Conservation (phyloP, 2,888 invertebrate genomes). For the Tuta absoluta region DNA sequence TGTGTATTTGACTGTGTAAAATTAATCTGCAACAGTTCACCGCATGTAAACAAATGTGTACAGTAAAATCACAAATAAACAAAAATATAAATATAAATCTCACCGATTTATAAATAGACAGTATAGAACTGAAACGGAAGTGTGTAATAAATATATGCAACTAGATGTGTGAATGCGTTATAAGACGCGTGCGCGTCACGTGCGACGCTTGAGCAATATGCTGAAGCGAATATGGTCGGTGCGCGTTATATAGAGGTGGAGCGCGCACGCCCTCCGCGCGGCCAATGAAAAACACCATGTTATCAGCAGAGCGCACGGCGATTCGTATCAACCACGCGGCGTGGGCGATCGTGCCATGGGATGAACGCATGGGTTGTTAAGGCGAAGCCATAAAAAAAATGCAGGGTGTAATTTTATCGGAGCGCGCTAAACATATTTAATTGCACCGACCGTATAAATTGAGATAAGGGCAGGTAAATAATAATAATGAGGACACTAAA, state of each 20-base stretch:
- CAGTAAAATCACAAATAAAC: neutral
- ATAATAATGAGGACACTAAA: too few relatives aligned
- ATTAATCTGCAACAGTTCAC: slow-evolving; percentile 30
- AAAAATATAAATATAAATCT: slow-evolving; percentile 7
- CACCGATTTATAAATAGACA: slow-evolving; percentile 19
- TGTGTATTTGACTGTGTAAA: slow-evolving; percentile 40
- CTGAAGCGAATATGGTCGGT: slow-evolving; percentile 40
- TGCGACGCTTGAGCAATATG: slow-evolving; percentile 54
- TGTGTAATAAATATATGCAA: neutral
- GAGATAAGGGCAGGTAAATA: too few relatives aligned
- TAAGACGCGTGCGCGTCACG: slow-evolving; percentile 41
- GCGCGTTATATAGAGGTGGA: slow-evolving; percentile 60
- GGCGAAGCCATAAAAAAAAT: slow-evolving; percentile 34
- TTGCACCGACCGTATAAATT: too few relatives aligned
- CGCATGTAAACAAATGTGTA: neutral
- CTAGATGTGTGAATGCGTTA: neutral
- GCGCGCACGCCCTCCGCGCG: slow-evolving; percentile 68
- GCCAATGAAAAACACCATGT: slow-evolving; percentile 63
- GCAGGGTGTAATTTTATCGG: too few relatives aligned
- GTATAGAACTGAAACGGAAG: neutral
- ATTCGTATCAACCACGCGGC: slow-evolving; percentile 65
- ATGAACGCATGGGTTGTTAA: slow-evolving; percentile 65
- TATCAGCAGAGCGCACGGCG: slow-evolving; percentile 46
- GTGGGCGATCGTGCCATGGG: slow-evolving; percentile 53
- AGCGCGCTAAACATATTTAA: too few relatives aligned